phyloP scores from a whole-genome alignment of 92 coral and sea anemone species.

The Meandrina meandrites region DNA sequence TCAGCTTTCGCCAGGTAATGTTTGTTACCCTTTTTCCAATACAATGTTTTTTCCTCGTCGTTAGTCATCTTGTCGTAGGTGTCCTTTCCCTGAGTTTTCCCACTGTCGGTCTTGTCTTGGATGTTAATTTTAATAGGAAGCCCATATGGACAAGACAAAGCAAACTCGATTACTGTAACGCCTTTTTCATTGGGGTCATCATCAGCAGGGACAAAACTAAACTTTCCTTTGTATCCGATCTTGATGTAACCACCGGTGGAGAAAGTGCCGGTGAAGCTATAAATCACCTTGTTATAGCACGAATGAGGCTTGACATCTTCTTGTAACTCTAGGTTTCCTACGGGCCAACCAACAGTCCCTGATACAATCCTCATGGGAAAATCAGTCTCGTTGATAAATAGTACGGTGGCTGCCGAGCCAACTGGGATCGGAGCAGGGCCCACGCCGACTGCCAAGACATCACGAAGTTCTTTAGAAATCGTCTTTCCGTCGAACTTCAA shows the following conservation, averaged over 20 bases:
- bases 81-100: conserved; percentile 17
- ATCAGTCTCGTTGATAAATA: conserved; percentile 40
- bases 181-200: conserved; percentile 13
- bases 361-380: conserved; percentile 46
- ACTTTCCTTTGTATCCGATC: conserved; percentile 21
- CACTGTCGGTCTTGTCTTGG: conserved; percentile 27
- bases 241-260: conserved; percentile 45
- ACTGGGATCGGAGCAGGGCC: not conserved
- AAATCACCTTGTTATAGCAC: not conserved
- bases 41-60: not conserved
- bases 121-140: conserved; percentile 20
- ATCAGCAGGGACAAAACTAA: not conserved
- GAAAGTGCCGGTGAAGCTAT: conserved; percentile 3
- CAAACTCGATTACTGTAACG: conserved; percentile 42
- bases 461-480: not conserved
- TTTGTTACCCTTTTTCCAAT: conserved; percentile 7
- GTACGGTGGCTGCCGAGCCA: conserved; percentile 16
- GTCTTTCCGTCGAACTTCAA: not conserved
- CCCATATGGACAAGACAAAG: conserved; percentile 19
- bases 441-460: not conserved
- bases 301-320: conserved; percentile 38
- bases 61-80: conserved; percentile 32
- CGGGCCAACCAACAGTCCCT: conserved; percentile 37
- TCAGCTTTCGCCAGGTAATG: conserved; percentile 36
- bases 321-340: conserved; percentile 23